These are phyloP conservation scores for Mythimna loreyi DNA, from an alignment of 2,888 invertebrate genomes.

Conservation along the genomic window DNA sequence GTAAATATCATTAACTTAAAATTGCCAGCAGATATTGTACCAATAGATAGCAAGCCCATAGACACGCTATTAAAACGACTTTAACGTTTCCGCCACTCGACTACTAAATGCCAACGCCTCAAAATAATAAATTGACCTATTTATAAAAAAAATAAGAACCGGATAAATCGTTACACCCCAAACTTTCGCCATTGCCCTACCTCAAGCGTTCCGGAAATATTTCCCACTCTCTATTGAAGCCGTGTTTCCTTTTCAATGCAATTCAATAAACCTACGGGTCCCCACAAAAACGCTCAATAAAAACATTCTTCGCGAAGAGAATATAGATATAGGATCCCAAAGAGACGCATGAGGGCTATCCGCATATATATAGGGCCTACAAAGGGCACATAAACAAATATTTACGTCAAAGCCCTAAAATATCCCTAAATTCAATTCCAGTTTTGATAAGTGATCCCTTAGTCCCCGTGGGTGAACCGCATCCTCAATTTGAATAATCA, in stretches of 20 bases:
- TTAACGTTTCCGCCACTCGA: neutral
- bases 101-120: neutral
- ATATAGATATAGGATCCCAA: slow-evolving; percentile 51
- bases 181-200: slow-evolving; percentile 5
- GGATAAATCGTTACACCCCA: neutral
- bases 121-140: neutral
- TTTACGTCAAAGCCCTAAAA: slow-evolving; percentile 56
- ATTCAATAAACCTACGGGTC: slow-evolving; percentile 52
- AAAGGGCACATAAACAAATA: slow-evolving; percentile 61
- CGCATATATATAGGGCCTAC: slow-evolving; percentile 32
- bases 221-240: neutral
- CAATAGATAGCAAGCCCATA: neutral
- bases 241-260: slow-evolving; percentile 34
- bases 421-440: slow-evolving; percentile 70
- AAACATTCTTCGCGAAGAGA: slow-evolving; percentile 40
- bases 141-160: neutral
- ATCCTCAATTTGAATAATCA: slow-evolving; percentile 73
- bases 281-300: slow-evolving; percentile 38
- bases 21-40: no score
- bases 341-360: slow-evolving; percentile 39
- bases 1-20: no score
- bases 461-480: slow-evolving; percentile 61
- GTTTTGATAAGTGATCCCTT: slow-evolving; percentile 73
- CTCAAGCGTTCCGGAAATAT: slow-evolving; percentile 13
- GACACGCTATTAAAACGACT: neutral